A percentile compares a stretch with the other conserved stretches of the same genome.
Evolutionary conservation across 1,140 invertebrate genomes (phyloP).

Genomic region (Ceratosolen solmsi): DNA sequence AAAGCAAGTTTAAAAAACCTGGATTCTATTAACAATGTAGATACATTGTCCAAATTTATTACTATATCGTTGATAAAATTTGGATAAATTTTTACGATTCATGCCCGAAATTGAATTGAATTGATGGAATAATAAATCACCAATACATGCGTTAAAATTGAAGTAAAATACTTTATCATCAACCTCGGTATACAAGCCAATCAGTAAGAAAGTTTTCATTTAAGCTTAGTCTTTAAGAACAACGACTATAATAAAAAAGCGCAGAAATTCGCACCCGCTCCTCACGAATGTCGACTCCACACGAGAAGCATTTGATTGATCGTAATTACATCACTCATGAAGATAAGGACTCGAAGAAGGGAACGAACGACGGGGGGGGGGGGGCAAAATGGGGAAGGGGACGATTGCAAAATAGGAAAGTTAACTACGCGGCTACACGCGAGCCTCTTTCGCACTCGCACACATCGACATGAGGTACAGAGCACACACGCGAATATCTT

Average conservation of each 20-base stretch:
- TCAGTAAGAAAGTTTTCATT: not conserved
- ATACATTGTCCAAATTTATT: not conserved
- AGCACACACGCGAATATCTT: no score
- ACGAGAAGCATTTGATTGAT: slow-evolving; percentile 31
- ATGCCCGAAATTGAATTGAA: not conserved
- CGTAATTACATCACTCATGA: slow-evolving; percentile 40
- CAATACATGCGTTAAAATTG: not conserved
- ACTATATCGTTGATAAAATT: not conserved
- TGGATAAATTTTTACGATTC: not conserved
- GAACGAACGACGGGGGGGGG: not conserved
- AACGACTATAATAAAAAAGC: not conserved
- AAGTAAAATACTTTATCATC: not conserved
- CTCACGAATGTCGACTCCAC: not conserved
- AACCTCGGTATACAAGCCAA: not conserved
- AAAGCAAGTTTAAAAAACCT: not conserved
- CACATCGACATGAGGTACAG: not conserved
- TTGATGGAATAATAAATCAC: not conserved
- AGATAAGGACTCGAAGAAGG: not conserved
- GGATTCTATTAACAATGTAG: not conserved
- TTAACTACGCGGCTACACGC: slow-evolving; percentile 58
- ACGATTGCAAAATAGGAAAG: slow-evolving; percentile 48
- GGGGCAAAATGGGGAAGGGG: not conserved
- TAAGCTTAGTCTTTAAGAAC: not conserved
- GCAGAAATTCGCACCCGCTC: not conserved
- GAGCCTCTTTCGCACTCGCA: slow-evolving; percentile 31